These are phyloP conservation scores for Glossophaga mutica DNA, from an alignment of 2,797 vertebrate genomes.

Conservation along the genomic window DNA sequence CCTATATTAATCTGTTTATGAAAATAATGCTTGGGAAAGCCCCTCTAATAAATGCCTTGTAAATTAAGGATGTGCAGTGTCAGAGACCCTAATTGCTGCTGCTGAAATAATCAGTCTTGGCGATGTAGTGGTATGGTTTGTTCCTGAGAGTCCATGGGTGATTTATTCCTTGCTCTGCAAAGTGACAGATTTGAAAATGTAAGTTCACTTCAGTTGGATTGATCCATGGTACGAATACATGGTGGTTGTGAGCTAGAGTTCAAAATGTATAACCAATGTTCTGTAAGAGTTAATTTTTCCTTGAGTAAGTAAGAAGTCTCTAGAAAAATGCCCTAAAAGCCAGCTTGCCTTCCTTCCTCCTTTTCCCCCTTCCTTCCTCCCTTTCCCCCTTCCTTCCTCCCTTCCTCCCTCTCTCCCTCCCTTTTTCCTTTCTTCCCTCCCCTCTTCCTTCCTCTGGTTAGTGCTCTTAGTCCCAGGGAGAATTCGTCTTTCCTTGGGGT, in stretches of 20 bases:
- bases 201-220: neutral
- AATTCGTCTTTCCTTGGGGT: neutral
- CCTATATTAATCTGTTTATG: constrained; percentile 63
- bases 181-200: constrained; percentile 15
- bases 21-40: constrained; percentile 56
- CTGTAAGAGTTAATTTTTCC: neutral
- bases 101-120: neutral
- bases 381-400: too few relatives aligned
- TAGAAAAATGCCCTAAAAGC: neutral
- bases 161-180: neutral
- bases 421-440: too few relatives aligned
- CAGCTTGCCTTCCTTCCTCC: too few relatives aligned
- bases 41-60: neutral
- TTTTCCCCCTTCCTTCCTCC: too few relatives aligned
- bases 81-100: neutral
- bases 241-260: neutral
- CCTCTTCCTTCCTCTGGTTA: neutral
- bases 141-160: neutral
- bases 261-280: neutral
- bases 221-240: neutral
- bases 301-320: constrained; percentile 26
- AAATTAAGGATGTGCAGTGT: neutral
- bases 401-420: neutral
- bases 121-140: neutral
- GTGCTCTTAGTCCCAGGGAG: neutral